A percentile compares a stretch with the other conserved stretches of the same genome.
Conservation (phyloP, 2,888 invertebrate genomes). For the Caenorhabditis auriculariae region DNA sequence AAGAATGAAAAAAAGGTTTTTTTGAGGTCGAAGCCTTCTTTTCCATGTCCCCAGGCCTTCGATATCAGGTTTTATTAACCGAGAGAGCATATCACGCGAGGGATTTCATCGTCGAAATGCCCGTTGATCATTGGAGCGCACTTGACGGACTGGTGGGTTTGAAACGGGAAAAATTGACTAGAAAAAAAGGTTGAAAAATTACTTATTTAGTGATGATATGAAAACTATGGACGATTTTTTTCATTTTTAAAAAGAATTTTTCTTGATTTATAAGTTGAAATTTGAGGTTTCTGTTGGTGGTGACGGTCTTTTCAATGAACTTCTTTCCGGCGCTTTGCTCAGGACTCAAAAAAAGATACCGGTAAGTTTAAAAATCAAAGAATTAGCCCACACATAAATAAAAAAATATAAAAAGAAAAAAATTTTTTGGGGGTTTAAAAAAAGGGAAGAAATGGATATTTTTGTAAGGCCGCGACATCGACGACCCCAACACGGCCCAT, state of each 20-base stretch:
- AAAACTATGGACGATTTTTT: neutral
- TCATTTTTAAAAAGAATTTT: neutral
- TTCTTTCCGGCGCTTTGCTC: slow-evolving; percentile 76
- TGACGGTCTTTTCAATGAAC: slow-evolving; percentile 82
- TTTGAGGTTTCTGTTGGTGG: slow-evolving; percentile 77
- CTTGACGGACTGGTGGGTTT: slow-evolving; percentile 32
- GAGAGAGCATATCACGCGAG: slow-evolving; percentile 78
- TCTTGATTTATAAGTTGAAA: slow-evolving; percentile 59
- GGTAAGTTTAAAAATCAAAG: slow-evolving; percentile 66
- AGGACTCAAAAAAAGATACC: too few relatives aligned
- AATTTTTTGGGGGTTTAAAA: neutral
- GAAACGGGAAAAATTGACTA: neutral
- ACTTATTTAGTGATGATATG: neutral
- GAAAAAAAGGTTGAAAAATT: neutral
- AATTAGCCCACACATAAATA: neutral
- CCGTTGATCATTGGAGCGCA: slow-evolving; percentile 29
- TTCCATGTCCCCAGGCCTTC: slow-evolving; percentile 65
- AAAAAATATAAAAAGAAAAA: neutral
- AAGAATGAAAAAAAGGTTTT: neutral
- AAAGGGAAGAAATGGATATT: neutral
- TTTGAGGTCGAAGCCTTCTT: slow-evolving; percentile 66
- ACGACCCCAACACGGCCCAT: slow-evolving; percentile 45
- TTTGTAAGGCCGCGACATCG: slow-evolving; percentile 45
- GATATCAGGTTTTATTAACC: slow-evolving; percentile 73
- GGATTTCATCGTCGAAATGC: slow-evolving; percentile 67